phyloP scores from a whole-genome alignment of 2,113 vertebrate species.

The Cyanoliseus patagonus region DNA sequence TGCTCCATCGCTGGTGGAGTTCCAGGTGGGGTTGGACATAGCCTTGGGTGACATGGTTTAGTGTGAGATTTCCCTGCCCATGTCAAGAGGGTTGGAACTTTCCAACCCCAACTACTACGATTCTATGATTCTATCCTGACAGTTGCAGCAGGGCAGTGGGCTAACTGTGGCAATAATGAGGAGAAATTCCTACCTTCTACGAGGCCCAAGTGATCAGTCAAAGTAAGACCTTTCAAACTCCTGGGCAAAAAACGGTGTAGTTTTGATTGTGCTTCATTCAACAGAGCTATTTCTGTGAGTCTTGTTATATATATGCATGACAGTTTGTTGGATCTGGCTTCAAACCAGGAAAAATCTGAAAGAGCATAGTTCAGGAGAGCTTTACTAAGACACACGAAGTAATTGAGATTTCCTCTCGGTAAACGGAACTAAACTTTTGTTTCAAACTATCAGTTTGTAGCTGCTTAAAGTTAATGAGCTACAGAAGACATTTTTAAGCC shows the following conservation, averaged over 20 bases:
- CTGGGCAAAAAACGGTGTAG: not conserved
- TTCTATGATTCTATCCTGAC: not conserved
- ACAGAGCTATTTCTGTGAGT: not conserved
- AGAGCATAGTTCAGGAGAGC: not conserved
- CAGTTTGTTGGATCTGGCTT: not conserved
- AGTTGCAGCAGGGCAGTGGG: rapidly evolving
- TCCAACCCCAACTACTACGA: not conserved
- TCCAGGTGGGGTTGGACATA: not conserved
- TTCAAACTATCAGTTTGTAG: conserved; percentile 8
- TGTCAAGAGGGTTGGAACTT: not conserved
- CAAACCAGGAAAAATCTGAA: not conserved
- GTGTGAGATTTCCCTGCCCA: not conserved
- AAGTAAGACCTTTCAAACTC: not conserved
- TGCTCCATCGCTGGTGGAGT: not conserved
- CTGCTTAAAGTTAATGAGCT: not conserved
- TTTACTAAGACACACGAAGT: not conserved
- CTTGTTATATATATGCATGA: not conserved
- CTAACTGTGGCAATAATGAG: not conserved
- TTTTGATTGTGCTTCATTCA: not conserved
- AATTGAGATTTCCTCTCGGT: not conserved
- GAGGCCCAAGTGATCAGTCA: not conserved
- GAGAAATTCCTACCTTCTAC: not conserved
- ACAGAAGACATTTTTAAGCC: conserved; percentile 11
- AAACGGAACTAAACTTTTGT: not conserved
- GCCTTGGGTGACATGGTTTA: not conserved